These are phyloP conservation scores for Magallana angulata DNA, from an alignment of 1,140 invertebrate species.

Conservation along the genomic window DNA sequence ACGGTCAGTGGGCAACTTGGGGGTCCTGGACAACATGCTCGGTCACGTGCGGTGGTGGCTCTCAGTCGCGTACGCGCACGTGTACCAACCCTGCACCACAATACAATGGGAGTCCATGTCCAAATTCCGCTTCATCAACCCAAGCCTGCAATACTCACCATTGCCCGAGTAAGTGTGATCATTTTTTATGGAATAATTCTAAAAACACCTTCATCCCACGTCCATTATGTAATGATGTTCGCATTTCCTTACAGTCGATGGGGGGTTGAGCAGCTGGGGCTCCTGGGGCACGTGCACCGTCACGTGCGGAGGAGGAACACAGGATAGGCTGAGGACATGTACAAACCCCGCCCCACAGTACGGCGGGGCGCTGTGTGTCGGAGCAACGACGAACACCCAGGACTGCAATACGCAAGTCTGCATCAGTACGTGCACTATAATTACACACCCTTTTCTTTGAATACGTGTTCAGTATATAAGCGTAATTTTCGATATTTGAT, in stretches of 20 bases:
- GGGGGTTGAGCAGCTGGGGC: slow-evolving; percentile 67
- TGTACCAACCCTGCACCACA: slow-evolving; percentile 64
- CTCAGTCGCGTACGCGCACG: slow-evolving; percentile 49
- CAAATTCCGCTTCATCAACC: slow-evolving; percentile 38
- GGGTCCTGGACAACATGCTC: slow-evolving; percentile 62
- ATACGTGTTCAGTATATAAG: too few relatives aligned
- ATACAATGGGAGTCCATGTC: slow-evolving; percentile 62
- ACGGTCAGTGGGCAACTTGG: slow-evolving; percentile 70
- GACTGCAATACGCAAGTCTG: slow-evolving; percentile 29
- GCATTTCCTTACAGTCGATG: slow-evolving; percentile 50
- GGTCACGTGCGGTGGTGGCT: slow-evolving; percentile 62
- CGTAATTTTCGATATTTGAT: too few relatives aligned
- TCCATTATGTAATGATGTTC: too few relatives aligned
- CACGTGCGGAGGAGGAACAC: slow-evolving; percentile 63
- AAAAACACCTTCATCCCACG: too few relatives aligned
- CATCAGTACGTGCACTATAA: slow-evolving; percentile 33
- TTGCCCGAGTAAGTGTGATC: slow-evolving; percentile 6
- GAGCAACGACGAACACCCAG: slow-evolving; percentile 16
- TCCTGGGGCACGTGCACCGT: slow-evolving; percentile 64
- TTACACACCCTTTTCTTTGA: too few relatives aligned
- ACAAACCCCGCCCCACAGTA: slow-evolving; percentile 60
- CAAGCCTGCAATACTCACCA: slow-evolving; percentile 12
- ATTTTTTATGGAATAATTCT: too few relatives aligned
- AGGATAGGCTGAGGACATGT: slow-evolving; percentile 59
- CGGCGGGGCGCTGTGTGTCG: slow-evolving; percentile 62